Base-by-base conservation (phyloP, 2,797 vertebrate genomes). In the Calcarius lapponicus region DNA sequence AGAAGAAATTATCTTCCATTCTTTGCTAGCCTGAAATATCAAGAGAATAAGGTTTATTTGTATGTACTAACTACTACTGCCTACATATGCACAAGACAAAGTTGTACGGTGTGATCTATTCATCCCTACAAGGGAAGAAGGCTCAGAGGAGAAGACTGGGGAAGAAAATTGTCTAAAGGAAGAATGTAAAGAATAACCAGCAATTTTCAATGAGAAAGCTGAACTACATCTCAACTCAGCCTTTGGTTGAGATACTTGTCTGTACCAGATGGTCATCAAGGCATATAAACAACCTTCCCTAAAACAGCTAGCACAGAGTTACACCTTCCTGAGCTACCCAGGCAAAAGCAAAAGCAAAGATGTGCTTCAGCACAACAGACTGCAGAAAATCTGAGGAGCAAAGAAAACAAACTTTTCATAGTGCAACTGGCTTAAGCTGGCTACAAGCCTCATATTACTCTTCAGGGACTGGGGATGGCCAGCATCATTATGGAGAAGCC, bases 1-100 rank as follows among this genome's bases (percentile, higher is more conserved):
- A 43, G 97, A 98, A 57, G 98, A 98, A 95, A 98, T 98, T 56
- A 98, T 97, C 96, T 98, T 98, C 98, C 98, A 98, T 66, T 98
- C 98, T 90, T 98, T 98, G 84, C 97, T 96, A 90, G 98, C 98
- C 98, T 98, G 85, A 88, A 69, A 86, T 8, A 61, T 36, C 28
- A 85, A 57, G 26, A 73, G 28, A 81, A 54, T 29, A 24, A 90
- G 13, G 24, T 92, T 92, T 76, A 93, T 10, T 45, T 60, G 4
- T 32, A 43, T 32, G 31, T 53, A 76, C 22, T 28, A 53, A 70
- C 9, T 24, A n/a, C 40, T 28, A 8, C 21, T 62, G 43, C 21
- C 40, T 54, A 80, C 6, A 45, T 2, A 65, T 1, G 20, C 21
- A 56, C 48, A 76, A 74, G 10, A 36, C 31, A 71, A 76, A 9